Evolutionary conservation across 2,113 vertebrate species (phyloP).

Genomic region (Cynopterus brachyotis): DNA sequence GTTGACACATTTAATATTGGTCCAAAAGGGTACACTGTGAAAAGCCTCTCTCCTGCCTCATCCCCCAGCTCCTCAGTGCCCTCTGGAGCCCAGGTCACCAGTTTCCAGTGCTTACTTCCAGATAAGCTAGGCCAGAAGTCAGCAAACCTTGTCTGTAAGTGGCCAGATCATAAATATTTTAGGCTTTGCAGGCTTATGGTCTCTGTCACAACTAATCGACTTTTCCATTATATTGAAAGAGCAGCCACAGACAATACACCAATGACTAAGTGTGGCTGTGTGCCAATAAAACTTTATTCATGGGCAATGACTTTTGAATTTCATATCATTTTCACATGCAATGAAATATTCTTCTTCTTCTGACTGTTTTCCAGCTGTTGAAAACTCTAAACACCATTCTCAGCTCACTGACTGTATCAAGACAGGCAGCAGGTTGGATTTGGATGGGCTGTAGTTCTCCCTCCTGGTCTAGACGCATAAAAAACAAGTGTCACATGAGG

Average conservation of each 20-base stretch:
- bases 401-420: neutral
- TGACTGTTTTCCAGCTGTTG: neutral
- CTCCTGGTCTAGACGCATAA: neutral
- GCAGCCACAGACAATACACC: neutral
- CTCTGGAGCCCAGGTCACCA: no score
- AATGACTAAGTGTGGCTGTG: neutral
- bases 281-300: constrained; percentile 44
- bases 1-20: neutral
- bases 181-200: neutral
- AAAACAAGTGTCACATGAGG: neutral
- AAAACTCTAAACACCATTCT: constrained; percentile 8
- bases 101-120: neutral
- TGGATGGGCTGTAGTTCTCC: neutral
- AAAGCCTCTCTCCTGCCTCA: neutral
- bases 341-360: neutral
- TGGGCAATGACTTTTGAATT: neutral
- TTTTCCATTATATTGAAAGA: neutral
- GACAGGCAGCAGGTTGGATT: neutral
- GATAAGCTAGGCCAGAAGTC: neutral
- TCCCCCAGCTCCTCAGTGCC: neutral
- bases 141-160: neutral
- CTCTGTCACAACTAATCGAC: neutral
- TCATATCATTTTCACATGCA: neutral
- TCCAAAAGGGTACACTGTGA: neutral
- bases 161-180: neutral